phyloP scores from a whole-genome alignment of 2,797 vertebrate species.

The Presbytis comata region DNA sequence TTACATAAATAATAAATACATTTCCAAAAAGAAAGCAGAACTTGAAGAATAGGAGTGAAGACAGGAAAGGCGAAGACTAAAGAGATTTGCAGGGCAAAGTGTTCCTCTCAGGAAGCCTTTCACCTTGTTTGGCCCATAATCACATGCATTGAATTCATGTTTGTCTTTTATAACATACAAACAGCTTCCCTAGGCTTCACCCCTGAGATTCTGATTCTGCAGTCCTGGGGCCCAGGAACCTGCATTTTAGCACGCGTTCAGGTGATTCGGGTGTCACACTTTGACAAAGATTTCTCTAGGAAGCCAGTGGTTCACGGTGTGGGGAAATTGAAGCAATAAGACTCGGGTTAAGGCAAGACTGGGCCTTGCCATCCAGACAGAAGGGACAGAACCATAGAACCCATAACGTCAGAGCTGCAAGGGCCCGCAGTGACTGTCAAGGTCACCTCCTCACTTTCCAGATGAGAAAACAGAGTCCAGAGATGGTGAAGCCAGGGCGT shows the following conservation, averaged over 20 bases:
- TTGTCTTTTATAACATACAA: neutral
- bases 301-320: neutral
- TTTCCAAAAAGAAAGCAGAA: neutral
- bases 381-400: neutral
- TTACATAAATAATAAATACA: neutral
- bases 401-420: neutral
- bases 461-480: neutral
- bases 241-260: neutral
- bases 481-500: neutral
- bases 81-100: neutral
- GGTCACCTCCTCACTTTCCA: neutral
- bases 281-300: neutral
- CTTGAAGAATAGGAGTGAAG: neutral
- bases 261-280: neutral
- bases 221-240: neutral
- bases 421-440: neutral
- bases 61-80: neutral
- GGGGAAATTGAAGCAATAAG: neutral
- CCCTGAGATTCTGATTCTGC: neutral
- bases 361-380: neutral
- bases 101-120: neutral
- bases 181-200: neutral
- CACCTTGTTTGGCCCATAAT: neutral
- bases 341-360: neutral
- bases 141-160: neutral